phyloP scores from a whole-genome alignment of 2,888 invertebrate genomes.

The Tribolium freemani region DNA sequence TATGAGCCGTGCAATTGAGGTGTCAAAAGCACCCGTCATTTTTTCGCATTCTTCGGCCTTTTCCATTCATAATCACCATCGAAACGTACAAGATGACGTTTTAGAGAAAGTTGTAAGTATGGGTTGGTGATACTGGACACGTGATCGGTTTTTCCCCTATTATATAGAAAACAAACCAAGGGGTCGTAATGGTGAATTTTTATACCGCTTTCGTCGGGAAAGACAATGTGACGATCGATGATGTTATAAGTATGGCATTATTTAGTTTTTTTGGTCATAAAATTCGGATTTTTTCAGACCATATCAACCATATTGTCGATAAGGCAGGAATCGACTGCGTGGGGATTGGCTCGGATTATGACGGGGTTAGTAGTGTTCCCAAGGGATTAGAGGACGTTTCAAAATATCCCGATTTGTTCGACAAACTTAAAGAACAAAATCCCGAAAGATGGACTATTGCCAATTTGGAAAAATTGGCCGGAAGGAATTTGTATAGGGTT shows the following conservation, averaged over 20 bases:
- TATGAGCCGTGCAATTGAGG: slow-evolving; percentile 71
- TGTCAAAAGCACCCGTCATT: slow-evolving; percentile 73
- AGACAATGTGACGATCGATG: slow-evolving; percentile 72
- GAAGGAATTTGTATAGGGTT: slow-evolving; percentile 69
- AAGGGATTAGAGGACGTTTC: slow-evolving; percentile 80
- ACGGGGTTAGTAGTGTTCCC: slow-evolving; percentile 73
- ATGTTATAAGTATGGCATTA: slow-evolving; percentile 74
- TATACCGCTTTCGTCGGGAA: slow-evolving; percentile 74
- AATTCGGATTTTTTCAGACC: slow-evolving; percentile 60
- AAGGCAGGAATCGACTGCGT: slow-evolving; percentile 69
- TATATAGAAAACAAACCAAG: slow-evolving; percentile 71
- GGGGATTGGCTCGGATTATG: slow-evolving; percentile 71
- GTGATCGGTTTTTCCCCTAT: neutral
- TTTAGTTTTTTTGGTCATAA: neutral
- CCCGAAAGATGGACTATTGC: slow-evolving; percentile 64
- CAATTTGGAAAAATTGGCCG: slow-evolving; percentile 69
- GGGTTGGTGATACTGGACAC: neutral
- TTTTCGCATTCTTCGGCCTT: slow-evolving; percentile 75
- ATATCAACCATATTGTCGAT: slow-evolving; percentile 70
- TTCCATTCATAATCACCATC: slow-evolving; percentile 68
- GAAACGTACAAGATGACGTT: slow-evolving; percentile 75
- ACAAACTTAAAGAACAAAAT: slow-evolving; percentile 51
- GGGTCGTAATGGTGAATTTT: slow-evolving; percentile 84
- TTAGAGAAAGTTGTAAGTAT: slow-evolving; percentile 69
- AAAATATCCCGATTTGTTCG: slow-evolving; percentile 78